A percentile compares a stretch with the other conserved stretches of the same genome.
Conservation (phyloP, 2,888 invertebrate genomes). For the Xestia c-nigrum region DNA sequence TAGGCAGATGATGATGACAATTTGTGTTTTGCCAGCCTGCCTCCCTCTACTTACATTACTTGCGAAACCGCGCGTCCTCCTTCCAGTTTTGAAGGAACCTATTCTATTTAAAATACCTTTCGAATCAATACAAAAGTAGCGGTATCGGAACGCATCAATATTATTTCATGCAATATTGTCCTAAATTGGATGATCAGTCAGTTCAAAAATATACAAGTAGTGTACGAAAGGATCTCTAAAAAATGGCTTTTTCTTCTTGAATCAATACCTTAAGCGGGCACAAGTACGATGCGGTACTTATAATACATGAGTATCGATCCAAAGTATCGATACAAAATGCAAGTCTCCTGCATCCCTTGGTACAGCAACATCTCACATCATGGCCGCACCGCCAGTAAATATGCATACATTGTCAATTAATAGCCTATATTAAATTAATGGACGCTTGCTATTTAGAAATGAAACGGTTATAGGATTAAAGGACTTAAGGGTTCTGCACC, state of each 20-base stretch:
- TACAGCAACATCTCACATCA: constrained; percentile 63
- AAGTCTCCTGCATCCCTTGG: neutral
- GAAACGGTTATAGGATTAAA: constrained; percentile 46
- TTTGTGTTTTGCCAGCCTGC: too few species aligned
- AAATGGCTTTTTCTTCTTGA: too few species aligned
- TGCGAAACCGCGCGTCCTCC: accelerated
- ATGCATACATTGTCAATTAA: constrained; percentile 67
- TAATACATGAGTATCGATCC: neutral
- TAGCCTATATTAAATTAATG: constrained; percentile 64
- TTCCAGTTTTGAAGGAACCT: neutral
- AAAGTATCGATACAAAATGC: constrained; percentile 6
- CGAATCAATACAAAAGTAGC: neutral
- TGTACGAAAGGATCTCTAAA: too few species aligned
- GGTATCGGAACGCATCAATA: neutral
- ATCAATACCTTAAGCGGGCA: too few species aligned
- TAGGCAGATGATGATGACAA: too few species aligned
- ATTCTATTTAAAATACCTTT: neutral
- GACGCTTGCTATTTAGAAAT: constrained; percentile 55
- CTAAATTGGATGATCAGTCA: neutral
- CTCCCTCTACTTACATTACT: neutral
- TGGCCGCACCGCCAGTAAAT: constrained; percentile 53
- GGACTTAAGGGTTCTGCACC: constrained; percentile 53
- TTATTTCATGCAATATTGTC: neutral
- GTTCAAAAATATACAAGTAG: neutral
- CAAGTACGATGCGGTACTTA: neutral